These are phyloP conservation scores for Micronisus gabar DNA, from an alignment of 2,113 vertebrate genomes.

Conservation along the genomic window DNA sequence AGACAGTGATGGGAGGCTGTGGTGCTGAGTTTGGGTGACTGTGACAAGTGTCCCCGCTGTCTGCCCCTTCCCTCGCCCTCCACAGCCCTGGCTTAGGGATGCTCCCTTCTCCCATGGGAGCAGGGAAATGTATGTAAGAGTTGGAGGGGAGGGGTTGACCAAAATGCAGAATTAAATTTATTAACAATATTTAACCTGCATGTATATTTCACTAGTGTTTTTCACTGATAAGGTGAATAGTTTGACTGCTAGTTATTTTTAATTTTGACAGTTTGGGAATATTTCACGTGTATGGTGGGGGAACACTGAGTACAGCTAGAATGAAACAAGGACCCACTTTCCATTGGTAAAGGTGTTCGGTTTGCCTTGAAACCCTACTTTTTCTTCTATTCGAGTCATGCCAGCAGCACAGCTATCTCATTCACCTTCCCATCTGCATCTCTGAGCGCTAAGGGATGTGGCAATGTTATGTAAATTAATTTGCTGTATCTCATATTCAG, in stretches of 20 bases:
- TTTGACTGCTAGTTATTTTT: neutral
- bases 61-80: neutral
- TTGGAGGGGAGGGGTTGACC: neutral
- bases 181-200: neutral
- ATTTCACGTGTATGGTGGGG: fast-evolving
- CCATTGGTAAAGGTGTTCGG: neutral
- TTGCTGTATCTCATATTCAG: neutral
- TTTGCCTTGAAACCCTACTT: neutral
- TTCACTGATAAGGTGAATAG: neutral
- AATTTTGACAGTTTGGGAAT: neutral
- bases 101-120: neutral
- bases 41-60: neutral
- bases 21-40: neutral
- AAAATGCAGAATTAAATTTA: neutral
- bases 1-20: neutral
- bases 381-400: neutral
- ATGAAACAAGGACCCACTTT: neutral
- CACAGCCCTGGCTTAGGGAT: neutral
- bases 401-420: neutral
- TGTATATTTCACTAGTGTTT: neutral
- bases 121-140: fast-evolving
- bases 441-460: neutral
- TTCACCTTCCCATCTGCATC: neutral
- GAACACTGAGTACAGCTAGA: neutral
- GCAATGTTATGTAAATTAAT: neutral